phyloP scores from a whole-genome alignment of 2,113 vertebrate genomes.

The Copsychus sechellarum region DNA sequence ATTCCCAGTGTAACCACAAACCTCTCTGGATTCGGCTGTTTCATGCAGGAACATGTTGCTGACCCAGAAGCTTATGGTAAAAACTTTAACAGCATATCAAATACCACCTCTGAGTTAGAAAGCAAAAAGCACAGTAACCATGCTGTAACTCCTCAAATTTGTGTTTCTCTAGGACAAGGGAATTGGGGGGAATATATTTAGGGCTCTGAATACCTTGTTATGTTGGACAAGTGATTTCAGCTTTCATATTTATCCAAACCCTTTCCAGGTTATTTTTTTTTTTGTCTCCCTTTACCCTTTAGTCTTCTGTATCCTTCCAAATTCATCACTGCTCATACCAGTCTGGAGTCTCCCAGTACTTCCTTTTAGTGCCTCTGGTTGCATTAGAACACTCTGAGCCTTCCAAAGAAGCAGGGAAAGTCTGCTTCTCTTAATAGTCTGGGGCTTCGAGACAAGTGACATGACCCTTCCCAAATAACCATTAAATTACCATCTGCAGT shows the following conservation, averaged over 20 bases:
- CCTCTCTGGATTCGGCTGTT: slow-evolving; percentile 96
- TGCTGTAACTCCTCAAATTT: neutral
- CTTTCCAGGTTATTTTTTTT: neutral
- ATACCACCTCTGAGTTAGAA: neutral
- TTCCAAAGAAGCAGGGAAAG: neutral
- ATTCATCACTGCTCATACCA: neutral
- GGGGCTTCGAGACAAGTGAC: neutral
- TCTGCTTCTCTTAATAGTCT: neutral
- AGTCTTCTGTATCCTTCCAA: neutral
- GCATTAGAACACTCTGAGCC: neutral
- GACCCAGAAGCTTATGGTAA: slow-evolving; percentile 93
- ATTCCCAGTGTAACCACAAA: slow-evolving; percentile 98
- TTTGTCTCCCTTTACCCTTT: neutral
- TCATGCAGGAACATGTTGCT: slow-evolving; percentile 95
- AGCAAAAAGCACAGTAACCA: neutral
- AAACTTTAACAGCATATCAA: neutral
- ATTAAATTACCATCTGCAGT: neutral
- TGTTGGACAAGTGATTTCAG: neutral
- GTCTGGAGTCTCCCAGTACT: neutral
- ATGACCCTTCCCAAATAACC: neutral
- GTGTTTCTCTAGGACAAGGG: neutral
- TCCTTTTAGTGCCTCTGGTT: neutral
- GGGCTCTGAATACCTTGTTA: neutral
- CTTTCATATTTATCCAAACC: neutral
- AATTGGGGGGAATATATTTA: neutral